Base-by-base conservation (phyloP, 2,888 invertebrate genomes). In the Tetheella fluctuosa region DNA sequence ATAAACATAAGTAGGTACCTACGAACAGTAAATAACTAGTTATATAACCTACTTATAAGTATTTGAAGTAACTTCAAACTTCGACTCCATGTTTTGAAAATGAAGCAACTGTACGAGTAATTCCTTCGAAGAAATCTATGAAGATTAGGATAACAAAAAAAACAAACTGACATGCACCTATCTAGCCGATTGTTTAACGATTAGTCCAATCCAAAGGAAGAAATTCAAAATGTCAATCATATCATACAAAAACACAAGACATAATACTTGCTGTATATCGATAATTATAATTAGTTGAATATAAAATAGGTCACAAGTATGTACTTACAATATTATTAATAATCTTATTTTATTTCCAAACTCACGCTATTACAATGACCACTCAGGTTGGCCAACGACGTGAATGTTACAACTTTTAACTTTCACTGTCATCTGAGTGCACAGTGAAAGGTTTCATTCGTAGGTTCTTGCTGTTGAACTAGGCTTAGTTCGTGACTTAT, bases 391-490 rank as follows among this genome's bases (percentile, higher is more conserved):
- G 20, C 48, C 48, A 48, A 20, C 48, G 17, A 10, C 20, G 48
- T 48, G 48, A n/a, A 48, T 48, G 48, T 7, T 20, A 20, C 20
- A 48, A 48, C 48, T 1, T 48, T n/a, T 20, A 10, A 48, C 48
- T 48, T 48, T 48, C 39, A 59, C 13, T 37, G 37, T 59, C 39
- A 54, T 54, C 54, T 59, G 30, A 53, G 23, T 42, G 25, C 53
- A 23, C 25, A 42, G 59, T 59, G 59, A 59, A 59, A 59, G 59
- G 59, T 54, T 28, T 52, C 37, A 53, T 34, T 39, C 42, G 10
- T 48, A 48, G n/a, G 20, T 10, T 48, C 48, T 48, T 1, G 1
- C 39, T 39, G n/a, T 39, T 20, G 48, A 20, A 48, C 20, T 48
- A 48, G 17, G 48, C 10, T 48, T 48, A n/a, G 48, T 17, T 7